Evolutionary conservation across 2,113 vertebrate species (phyloP), one percentile per base, ranked within the genome.

Genomic region (Urocolius indicus): DNA sequence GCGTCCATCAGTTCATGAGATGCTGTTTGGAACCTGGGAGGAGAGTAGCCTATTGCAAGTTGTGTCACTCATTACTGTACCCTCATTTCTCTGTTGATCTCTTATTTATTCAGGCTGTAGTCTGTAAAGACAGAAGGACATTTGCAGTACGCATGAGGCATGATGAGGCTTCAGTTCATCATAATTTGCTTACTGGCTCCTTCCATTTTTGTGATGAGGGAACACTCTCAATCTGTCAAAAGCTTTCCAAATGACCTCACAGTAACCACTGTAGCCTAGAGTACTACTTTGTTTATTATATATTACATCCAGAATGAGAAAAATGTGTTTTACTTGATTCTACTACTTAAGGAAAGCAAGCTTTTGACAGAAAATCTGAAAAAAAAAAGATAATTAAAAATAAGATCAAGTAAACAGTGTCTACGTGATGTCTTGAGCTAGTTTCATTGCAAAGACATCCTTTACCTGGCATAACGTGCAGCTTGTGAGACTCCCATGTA

Each of bases 321-420:
- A 91, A 71, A 54, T 32, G 8, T 12, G 7, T 46, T 85, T 89
- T 43, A 69, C 78, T 91, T 91, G 32, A 86, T 96, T 81, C 45
- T 63, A 29, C 48, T 61, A 74, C 51, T 55, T 71, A 85, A 88
- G 19, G 22, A 71, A 93, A 93, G 26, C 18, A 86, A 83, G 29
- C 21, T 45, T 94, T 87, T 69, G 84, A 83, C 27, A 83, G 51
- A 83, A 77, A 88, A 94, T n/a, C n/a, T n/a, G n/a, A n/a, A n/a
- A n/a, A 48, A 49, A 93, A 94, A 86, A 57, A 22, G 48, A 23
- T 88, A 94, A 94, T 92, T 90, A 93, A 92, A 79, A 94, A 22
- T 23, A 54, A 86, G 29, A 81, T 65, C 59, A 93, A 94, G 83
- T 59, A 69, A 94, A 79, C 29, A 45, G 15, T 80, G 82, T 49